Percentiles rank a stretch among this genome's conserved stretches.
Evolutionary conservation across 2,888 invertebrate species (phyloP).

Genomic region (Drosophila histrio): DNA sequence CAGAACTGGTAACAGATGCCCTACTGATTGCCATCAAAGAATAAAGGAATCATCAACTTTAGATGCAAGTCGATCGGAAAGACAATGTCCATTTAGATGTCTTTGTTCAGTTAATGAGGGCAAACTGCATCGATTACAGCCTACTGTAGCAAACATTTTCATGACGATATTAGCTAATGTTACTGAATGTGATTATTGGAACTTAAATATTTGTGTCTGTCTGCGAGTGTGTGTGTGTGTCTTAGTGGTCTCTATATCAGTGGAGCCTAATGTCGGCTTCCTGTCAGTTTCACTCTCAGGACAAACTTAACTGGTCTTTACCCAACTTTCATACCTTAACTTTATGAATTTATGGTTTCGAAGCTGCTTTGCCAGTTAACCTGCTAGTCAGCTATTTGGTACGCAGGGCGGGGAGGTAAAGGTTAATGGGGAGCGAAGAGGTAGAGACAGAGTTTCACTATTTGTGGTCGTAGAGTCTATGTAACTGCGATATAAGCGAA

Average conservation of each 20-base stretch:
- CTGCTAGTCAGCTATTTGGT: conserved; percentile 36
- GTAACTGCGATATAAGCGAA: conserved; percentile 44
- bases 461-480: conserved; percentile 62
- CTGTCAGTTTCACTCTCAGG: conserved; percentile 56
- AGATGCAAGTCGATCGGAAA: neutral
- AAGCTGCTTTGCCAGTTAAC: conserved; percentile 60
- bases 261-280: conserved; percentile 61
- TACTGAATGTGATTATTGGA: conserved; percentile 2
- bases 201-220: conserved; percentile 1
- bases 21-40: neutral
- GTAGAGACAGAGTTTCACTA: conserved; percentile 37
- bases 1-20: too few relatives aligned
- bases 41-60: neutral
- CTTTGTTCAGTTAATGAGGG: neutral
- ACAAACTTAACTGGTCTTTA: conserved; percentile 48
- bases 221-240: conserved; percentile 13
- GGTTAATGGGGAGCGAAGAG: conserved; percentile 1
- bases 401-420: neutral
- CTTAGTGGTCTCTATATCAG: conserved; percentile 45
- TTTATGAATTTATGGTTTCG: conserved; percentile 68
- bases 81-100: neutral
- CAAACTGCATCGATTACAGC: neutral
- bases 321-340: conserved; percentile 41
- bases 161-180: neutral
- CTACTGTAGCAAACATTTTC: neutral